A percentile compares a stretch with the other conserved stretches of the same genome.
Evolutionary conservation across 2,797 vertebrate genomes (phyloP).

Genomic region (Pantherophis vulpinus): DNA sequence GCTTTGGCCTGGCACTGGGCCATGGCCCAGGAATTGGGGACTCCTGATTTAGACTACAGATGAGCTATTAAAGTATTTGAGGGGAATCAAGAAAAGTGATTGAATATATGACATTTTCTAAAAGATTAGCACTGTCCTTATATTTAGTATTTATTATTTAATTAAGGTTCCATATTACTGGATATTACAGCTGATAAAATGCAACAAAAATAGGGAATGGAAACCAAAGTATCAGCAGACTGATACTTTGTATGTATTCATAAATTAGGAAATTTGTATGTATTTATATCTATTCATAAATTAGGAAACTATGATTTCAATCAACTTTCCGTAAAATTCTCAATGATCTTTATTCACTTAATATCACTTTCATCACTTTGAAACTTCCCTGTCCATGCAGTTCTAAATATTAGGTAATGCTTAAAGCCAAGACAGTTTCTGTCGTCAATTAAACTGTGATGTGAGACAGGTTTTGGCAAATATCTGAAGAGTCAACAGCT

Average conservation of each 20-base stretch:
- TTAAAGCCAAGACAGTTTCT: slow-evolving; percentile 17
- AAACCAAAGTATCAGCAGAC: not conserved
- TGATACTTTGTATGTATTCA: too few species aligned
- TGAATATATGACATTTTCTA: not conserved
- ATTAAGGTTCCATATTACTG: not conserved
- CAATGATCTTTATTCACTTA: not conserved
- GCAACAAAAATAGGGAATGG: not conserved
- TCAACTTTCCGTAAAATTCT: not conserved
- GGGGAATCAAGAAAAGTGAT: not conserved
- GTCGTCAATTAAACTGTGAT: not conserved
- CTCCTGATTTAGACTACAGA: not conserved
- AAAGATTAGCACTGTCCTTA: not conserved
- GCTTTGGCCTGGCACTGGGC: not conserved
- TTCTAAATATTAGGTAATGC: not conserved
- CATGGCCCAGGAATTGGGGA: not conserved
- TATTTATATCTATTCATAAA: not conserved
- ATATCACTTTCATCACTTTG: not conserved
- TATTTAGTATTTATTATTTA: not conserved
- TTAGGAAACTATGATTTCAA: slow-evolving; percentile 30
- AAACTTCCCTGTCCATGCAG: slow-evolving; percentile 13
- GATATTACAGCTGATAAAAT: not conserved
- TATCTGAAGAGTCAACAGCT: slow-evolving; percentile 13
- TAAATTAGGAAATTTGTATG: not conserved
- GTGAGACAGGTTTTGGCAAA: not conserved
- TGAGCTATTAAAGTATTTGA: not conserved